Evolutionary conservation across 2,888 invertebrate genomes (phyloP), one percentile per base, ranked within the genome.

Genomic region (Anoplius nigerrimus): DNA sequence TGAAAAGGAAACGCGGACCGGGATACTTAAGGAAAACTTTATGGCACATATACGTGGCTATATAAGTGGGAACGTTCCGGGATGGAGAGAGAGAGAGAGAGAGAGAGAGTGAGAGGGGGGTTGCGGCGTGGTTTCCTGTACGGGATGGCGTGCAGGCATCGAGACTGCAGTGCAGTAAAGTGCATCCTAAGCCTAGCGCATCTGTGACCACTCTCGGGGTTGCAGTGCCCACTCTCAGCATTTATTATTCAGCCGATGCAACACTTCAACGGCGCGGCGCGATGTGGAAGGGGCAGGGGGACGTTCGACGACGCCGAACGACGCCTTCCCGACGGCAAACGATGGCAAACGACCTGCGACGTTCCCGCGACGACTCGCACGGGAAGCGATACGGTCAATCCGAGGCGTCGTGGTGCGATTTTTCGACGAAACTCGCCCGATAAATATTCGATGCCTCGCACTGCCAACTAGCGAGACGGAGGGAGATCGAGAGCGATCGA

Each of bases 141-240:
- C 48, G 18, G 18, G 52, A 52, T 21, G 52, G 20, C 52, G 21
- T 22, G 65, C 62, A 66, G 60, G 51, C 58, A 59, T 57, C 67
- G 46, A 62, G 58, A 81, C 76, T 74, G 82, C 82, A 82, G 70
- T 84, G 85, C 86, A 83, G 82, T 81, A 86, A 84, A 86, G 81
- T 84, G 82, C 79, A 82, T 80, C 76, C 74, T 77, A 76, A 82
- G 83, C 82, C 81, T 81, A 81, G 81, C 75, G 78, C 76, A 84
- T 83, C 82, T 84, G 84, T 75, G 82, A 79, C 78, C 74, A 82
- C 81, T 80, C 76, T 71, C 71, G 69, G 69, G 74, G 67, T 76
- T 73, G 70, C 78, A 69, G 72, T 72, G 74, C 72, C 81, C 80
- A 71, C 76, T 75, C 72, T 51, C 42, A 64, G 59, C 73, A 81